Base-by-base conservation (phyloP, 2,113 vertebrate species). In the Notothenia rossii region DNA sequence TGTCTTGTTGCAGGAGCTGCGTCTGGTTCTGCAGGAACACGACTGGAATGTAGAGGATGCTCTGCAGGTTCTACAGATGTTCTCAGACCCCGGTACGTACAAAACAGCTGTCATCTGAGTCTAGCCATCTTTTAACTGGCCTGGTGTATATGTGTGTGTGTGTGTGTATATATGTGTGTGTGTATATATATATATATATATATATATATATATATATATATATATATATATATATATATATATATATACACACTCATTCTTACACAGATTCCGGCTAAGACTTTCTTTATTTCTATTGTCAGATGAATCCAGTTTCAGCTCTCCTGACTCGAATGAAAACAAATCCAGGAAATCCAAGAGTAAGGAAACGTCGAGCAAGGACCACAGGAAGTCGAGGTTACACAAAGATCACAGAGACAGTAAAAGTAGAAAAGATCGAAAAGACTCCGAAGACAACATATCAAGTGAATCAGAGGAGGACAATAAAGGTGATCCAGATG, bases 41-140 rank as follows among this genome's bases (percentile, higher is more conserved):
- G 95, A 98, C 69, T 99, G 97, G 97, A 95, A 97, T 79, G 95
- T 94, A 80, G 91, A 94, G 15, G 96, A 98, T 78, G 96, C 97
- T 53, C 85, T 96, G 88, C 96, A 97, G 72, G 96, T 95, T 66
- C 90, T 99, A 45, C 95, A 93, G 74, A 90, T 97, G 70, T 98
- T 98, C 93, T 96, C 96, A 43, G 96, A 97, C 22, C 59, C 89
- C 84, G 94, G 95, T 96, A 5, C 14, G 58, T 18, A 46, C 45
- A 49, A 60, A 40, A 6, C 46, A 2, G 15, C 15, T 36, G 3
- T 22, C 17, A 11, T 59, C 61, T 45, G 7, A 62, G 62, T 54
- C 9, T 8, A 14, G 3, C 4, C 29, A 18, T 12, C 10, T 64
- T 14, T 53, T 55, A 3, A 48, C 10, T 64, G 11, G 18, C 18